Evolutionary conservation across 92 coral and sea anemone genomes (phyloP), one percentile per base, ranked within the genome.

Genomic region (Isaurus tuberculatus): DNA sequence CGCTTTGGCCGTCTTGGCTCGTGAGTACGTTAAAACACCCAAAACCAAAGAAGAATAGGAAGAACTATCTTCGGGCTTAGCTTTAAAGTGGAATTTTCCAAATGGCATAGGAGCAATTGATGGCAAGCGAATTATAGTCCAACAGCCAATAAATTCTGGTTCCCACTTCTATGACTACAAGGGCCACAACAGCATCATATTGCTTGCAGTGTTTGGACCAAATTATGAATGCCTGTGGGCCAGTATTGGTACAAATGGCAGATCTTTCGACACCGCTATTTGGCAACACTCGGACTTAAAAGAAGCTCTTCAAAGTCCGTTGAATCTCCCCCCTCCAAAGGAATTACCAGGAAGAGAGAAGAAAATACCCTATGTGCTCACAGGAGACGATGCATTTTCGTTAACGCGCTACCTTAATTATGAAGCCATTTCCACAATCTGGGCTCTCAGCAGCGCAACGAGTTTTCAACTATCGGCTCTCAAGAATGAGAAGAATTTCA

Each of bases 321-420:
- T 53, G 14, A 14, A 15, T 4, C 17, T 53, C 19, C 63, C 63
- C 19, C 9, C 19, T 7, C 63, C 63, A 53, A 15, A 53, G 63
- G 14, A 16, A 6, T 15, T 53, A n/a, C 63, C 63, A 9, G 63
- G 63, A 15, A 6, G 63, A 1, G 23, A 7, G 17, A 53, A 2
- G 65, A 14, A 23, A 2, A 22, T 79, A 15, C 84, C 73, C 16
- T 79, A 60, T 48, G 82, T 75, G 26, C 43, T 75, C 40, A 75
- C 82, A 30, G 82, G 82, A 51, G 65, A 75, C 67, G 84, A 79
- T 79, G 84, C 84, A 2, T 79, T 58, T 79, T 67, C 53, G 17
- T 28, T 79, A 53, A 30, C 84, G 9, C 37, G 51, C 6, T 79
- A 53, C 53, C 25, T n/a, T n/a, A n/a, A n/a, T 79, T 1, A 79